These are phyloP conservation scores for Neosilurus hyrtlii DNA, from an alignment of 2,797 vertebrate genomes.

Conservation along the genomic window DNA sequence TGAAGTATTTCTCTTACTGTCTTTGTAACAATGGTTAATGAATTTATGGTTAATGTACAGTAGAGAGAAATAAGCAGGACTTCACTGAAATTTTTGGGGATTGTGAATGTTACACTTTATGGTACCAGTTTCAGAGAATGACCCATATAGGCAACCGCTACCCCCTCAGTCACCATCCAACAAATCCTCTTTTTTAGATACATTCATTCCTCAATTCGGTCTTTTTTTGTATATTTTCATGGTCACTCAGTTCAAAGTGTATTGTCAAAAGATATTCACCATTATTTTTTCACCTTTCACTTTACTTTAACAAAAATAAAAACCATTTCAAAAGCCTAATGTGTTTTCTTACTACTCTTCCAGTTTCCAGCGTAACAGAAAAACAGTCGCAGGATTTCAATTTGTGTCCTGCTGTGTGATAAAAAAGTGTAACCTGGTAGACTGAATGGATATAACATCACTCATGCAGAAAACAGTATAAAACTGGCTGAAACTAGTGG, in stretches of 20 bases:
- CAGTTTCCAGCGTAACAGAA: constrained; percentile 29
- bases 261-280: background rate
- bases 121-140: too few species aligned
- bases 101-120: too few species aligned
- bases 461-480: constrained; percentile 35
- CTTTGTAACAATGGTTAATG: too few species aligned
- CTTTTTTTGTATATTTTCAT: background rate
- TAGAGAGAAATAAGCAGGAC: too few species aligned
- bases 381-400: constrained; percentile 22
- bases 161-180: too few species aligned
- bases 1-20: too few species aligned
- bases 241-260: background rate
- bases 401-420: constrained; percentile 36
- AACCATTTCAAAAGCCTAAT: constrained; percentile 11
- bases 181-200: too few species aligned
- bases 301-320: background rate
- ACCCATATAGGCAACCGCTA: too few species aligned
- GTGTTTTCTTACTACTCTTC: constrained; percentile 13
- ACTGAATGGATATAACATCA: constrained; percentile 31
- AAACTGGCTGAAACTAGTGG: constrained; percentile 10
- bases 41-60: too few species aligned
- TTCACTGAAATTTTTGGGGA: too few species aligned
- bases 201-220: too few species aligned
- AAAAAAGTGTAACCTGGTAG: constrained; percentile 18
- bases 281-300: background rate